Conservation (phyloP, 2,113 vertebrate genomes). For the Notothenia coriiceps region DNA sequence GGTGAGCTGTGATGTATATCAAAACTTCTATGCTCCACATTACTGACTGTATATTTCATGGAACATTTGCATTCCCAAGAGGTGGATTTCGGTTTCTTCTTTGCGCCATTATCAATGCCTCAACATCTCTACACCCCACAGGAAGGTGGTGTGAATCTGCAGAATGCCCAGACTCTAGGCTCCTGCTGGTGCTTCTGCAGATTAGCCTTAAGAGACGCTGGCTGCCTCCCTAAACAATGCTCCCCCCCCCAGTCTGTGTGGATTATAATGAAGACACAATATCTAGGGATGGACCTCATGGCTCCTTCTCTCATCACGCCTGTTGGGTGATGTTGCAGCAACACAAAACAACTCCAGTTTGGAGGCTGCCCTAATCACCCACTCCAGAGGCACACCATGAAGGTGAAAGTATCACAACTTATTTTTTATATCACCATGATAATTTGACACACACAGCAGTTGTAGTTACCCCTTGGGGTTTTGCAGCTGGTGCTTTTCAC, state of each 20-base stretch:
- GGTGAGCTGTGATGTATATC: slow-evolving; percentile 46
- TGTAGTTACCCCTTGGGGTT: slow-evolving; percentile 33
- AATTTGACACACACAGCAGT: slow-evolving; percentile 23
- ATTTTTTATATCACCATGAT: not conserved
- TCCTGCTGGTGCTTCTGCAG: slow-evolving; percentile 52
- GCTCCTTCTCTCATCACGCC: slow-evolving; percentile 50
- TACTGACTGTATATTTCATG: slow-evolving; percentile 43
- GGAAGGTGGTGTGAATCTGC: slow-evolving; percentile 37
- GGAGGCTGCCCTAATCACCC: slow-evolving; percentile 60
- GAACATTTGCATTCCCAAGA: slow-evolving; percentile 47
- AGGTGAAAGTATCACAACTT: slow-evolving; percentile 40
- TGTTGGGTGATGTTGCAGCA: slow-evolving; percentile 32
- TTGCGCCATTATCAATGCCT: slow-evolving; percentile 48
- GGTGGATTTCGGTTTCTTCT: slow-evolving; percentile 45
- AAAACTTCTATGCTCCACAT: slow-evolving; percentile 19
- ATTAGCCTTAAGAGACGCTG: slow-evolving; percentile 61
- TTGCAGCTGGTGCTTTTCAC: slow-evolving; percentile 2
- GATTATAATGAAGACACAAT: slow-evolving; percentile 80
- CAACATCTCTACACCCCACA: slow-evolving; percentile 26
- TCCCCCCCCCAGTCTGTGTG: slow-evolving; percentile 36
- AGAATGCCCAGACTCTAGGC: slow-evolving; percentile 37
- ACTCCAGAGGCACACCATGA: slow-evolving; percentile 42
- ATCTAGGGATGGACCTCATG: slow-evolving; percentile 51
- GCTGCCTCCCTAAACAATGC: slow-evolving; percentile 69
- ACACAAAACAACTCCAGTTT: slow-evolving; percentile 27